Evolutionary conservation across 2,888 invertebrate species (phyloP), one percentile per base, ranked within the genome.

Genomic region (Galerucella nymphaeae): DNA sequence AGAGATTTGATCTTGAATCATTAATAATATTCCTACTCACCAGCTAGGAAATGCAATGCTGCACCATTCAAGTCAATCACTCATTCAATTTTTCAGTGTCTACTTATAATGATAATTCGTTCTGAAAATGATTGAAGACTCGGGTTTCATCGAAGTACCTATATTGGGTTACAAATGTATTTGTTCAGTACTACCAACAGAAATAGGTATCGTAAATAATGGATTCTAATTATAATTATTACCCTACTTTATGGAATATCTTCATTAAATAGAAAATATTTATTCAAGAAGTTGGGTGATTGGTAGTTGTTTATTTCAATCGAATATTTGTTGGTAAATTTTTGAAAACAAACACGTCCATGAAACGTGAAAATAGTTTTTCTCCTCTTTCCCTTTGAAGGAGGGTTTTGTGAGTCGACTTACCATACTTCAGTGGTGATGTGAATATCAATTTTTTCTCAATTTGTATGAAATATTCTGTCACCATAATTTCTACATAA

Each of bases 1-100:
- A 76, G 79, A 77, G 80, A 80, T 80, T 76, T 78, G 81, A 83
- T 83, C 83, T 83, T 67, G 76, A 80, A 78, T 80, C 83, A 83
- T 83, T 83, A 83, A 83, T 83, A 82, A 77, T 78, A 75, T 75
- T 76, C 76, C 77, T 73, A 77, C 75, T 71, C 70, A 75, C 73
- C 68, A 73, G 71, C 71, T 73, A 72, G 67, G 71, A 73, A 73
- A 75, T 64, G 74, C 74, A 76, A 71, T 73, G 76, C 75, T 75
- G 71, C 74, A 72, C 72, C 68, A 74, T 66, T 70, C 72, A 58
- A 76, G 72, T 70, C 76, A 70, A 76, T 75, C 76, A 76, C 70
- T 75, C 75, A 75, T 75, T 67, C 65, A 11, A 71, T 74, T 74
- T 74, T 74, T 74, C 68, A 71, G 68, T 64, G 71, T 71, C 65